Base-by-base conservation (phyloP, 30 jellyfish, hydroid and myxozoan genomes). In the Morbakka virulenta region DNA sequence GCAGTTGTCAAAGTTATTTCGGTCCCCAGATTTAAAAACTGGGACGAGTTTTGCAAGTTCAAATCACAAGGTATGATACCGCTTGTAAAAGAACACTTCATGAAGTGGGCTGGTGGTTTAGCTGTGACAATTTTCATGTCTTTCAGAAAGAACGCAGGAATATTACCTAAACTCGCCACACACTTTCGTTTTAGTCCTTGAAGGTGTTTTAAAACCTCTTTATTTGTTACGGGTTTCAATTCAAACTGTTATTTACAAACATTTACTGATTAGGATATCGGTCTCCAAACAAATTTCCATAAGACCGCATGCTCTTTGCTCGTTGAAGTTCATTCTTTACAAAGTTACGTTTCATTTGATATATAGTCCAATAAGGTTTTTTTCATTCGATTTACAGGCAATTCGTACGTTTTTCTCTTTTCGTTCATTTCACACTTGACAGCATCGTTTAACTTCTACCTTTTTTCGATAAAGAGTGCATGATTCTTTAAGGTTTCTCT, bases 31-130 rank as follows among this genome's bases (percentile, higher is more conserved):
- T 67, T 80, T 80, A 21, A 23, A 80, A 17, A 67, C 31, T 6
- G 87, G 90, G 22, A 85, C 67, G 41, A 79, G 64, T 6, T 77
- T 52, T 31, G 87, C 90, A 4, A 2, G 13, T 48, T 79, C 50
- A 65, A 29, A 64, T 79, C 86, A 4, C 26, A 32, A 17, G 87
- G 90, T 14, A 79, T 68, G 27, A 48, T 66, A 28, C 78, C 80
- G 27, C 64, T 14, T 26, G 79, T 9, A 13, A 79, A 50, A 32
- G 87, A 79, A 28, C 28, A 29, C 76, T 79, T 79, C 53, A 72
- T 72, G 72, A 33, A 26, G 82, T 72, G 84, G 20, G 84, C 25
- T 21, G 52, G 32, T 26, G 84, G 84, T 50, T 49, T 72, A 21
- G 84, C 84, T 21, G 52, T 72, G 82, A 50, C 76, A 34, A 24